These are phyloP conservation scores for Andrena marginata DNA, from an alignment of 2,888 invertebrate species.

Conservation along the genomic window DNA sequence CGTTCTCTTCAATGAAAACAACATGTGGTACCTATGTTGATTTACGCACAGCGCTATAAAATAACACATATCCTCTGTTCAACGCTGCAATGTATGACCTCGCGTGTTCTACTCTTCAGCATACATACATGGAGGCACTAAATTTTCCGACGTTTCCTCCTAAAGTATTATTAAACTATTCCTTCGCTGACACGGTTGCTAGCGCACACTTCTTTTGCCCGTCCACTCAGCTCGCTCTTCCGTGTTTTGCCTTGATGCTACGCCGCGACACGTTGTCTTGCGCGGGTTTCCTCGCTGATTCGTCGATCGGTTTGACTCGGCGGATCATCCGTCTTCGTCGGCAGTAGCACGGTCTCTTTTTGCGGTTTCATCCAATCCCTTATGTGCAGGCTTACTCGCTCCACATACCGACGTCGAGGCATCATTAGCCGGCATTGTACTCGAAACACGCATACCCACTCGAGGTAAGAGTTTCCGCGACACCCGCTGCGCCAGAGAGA, in stretches of 20 bases:
- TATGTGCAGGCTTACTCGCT: conserved; percentile 58
- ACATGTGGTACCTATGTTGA: too few relatives aligned
- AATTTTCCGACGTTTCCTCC: background rate
- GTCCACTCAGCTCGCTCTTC: conserved; percentile 6
- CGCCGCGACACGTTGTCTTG: conserved; percentile 37
- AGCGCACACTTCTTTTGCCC: background rate
- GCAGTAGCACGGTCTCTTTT: conserved; percentile 47
- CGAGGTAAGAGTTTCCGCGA: conserved; percentile 81
- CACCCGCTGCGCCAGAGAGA: conserved; percentile 83
- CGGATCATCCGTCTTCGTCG: conserved; percentile 54
- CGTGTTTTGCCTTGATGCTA: conserved; percentile 26
- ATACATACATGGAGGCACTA: too few relatives aligned
- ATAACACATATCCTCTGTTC: too few relatives aligned
- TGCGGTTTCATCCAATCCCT: conserved; percentile 46
- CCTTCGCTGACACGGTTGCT: conserved; percentile 13
- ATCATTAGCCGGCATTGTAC: conserved; percentile 82
- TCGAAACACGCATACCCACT: conserved; percentile 74
- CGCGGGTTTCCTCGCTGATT: conserved; percentile 14
- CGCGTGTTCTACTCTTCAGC: too few relatives aligned
- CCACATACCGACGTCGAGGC: conserved; percentile 76
- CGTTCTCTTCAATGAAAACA: background rate
- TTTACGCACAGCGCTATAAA: too few relatives aligned
- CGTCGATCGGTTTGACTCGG: conserved; percentile 33
- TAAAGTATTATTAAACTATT: conserved; percentile 2
- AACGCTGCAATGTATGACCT: too few relatives aligned